phyloP scores from a whole-genome alignment of 2,888 invertebrate species.

The Orthosia cruda region DNA sequence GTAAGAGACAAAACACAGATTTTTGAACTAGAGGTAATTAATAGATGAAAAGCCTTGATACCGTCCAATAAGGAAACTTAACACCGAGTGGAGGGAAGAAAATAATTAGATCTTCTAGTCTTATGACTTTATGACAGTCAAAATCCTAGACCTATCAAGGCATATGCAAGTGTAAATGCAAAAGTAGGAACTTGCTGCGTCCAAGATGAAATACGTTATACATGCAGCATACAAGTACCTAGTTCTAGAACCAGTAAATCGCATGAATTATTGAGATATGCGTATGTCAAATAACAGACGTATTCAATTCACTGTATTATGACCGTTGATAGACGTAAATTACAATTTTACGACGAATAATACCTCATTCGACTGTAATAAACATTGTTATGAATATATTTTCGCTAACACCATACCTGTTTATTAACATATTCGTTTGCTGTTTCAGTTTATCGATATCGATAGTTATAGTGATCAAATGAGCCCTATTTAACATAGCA shows the following conservation, averaged over 20 bases:
- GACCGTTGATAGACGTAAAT: constrained; percentile 42
- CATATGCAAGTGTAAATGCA: neutral
- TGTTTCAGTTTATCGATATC: constrained; percentile 74
- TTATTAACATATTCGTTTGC: constrained; percentile 51
- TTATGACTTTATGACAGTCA: too few relatives aligned
- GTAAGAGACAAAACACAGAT: neutral
- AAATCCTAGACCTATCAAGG: neutral
- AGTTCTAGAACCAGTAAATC: constrained; percentile 25
- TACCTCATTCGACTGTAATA: constrained; percentile 43
- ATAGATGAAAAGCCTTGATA: neutral
- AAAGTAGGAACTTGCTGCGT: neutral
- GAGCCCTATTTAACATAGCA: constrained; percentile 83
- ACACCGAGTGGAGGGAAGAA: neutral
- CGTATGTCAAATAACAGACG: constrained; percentile 43
- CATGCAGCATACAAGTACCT: neutral
- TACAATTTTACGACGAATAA: constrained; percentile 52
- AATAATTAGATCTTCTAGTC: neutral
- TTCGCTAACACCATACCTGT: constrained; percentile 30
- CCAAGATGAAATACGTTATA: neutral
- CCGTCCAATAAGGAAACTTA: neutral
- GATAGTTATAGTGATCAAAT: constrained; percentile 77
- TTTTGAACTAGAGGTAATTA: neutral
- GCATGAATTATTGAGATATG: constrained; percentile 52
- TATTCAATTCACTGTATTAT: constrained; percentile 45
- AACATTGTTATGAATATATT: constrained; percentile 56